Evolutionary conservation across 2,888 invertebrate species (phyloP), one percentile per base, ranked within the genome.

Genomic region (Caenorhabditis sp.): DNA sequence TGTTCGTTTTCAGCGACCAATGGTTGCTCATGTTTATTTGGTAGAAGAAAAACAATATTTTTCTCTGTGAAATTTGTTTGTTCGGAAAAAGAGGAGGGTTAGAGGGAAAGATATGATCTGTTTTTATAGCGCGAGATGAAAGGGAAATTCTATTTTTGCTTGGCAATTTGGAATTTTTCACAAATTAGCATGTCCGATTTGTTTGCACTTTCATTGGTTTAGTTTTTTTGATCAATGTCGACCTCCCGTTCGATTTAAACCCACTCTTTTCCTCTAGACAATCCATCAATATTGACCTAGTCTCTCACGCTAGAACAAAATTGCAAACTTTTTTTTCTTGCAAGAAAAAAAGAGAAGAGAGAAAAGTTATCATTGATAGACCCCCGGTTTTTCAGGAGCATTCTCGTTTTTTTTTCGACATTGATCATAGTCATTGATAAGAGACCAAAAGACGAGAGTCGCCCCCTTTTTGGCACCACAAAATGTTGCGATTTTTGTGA

Each of bases 1-100:
- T 23, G 8, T 23, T 51, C n/a, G n/a, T n/a, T 23, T 51, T 23
- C 21, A 19, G 8, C 12, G 43, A 43, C 43, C 43, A 43, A 43
- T 43, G 43, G 43, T 43, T 43, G 43, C 43, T 43, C 43, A 43
- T 43, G 43, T 43, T 43, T 43, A 43, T 43, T 43, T 43, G 43
- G 17, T 17, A 43, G 17, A 43, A 43, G 14, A 17, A 17, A 17
- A 31, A 31, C 4, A 31, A 31, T 31, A 31, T 43, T 43, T 43
- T 43, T 43, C 17, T 43, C 17, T 17, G 14, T 43, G 12, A 43
- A 17, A 8, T 36, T 43, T 43, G 43, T 43, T 43, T 43, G 17
- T 43, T 43, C 17, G 43, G 14, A 43, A 43, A 43, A 43, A 36
- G 36, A 12, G 12, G 12, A 36, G 5, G 5, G 5, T 36, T 36